phyloP scores from a whole-genome alignment of 2,113 vertebrate genomes.

The Chunga burmeisteri region DNA sequence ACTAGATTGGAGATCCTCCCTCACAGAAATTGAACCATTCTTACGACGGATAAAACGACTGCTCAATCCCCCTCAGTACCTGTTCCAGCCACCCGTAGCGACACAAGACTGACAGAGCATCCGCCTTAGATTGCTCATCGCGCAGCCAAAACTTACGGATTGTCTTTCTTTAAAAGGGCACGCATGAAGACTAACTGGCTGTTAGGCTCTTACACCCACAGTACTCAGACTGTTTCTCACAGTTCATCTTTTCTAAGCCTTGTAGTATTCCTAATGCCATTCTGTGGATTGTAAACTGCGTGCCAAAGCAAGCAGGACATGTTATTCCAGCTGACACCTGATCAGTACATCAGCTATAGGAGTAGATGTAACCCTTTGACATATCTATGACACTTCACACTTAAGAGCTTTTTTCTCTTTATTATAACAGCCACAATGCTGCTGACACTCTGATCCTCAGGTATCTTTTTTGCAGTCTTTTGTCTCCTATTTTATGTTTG shows the following conservation, averaged over 20 bases:
- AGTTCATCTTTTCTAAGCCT: neutral
- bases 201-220: neutral
- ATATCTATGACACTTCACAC: neutral
- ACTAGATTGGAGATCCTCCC: neutral
- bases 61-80: neutral
- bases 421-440: neutral
- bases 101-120: neutral
- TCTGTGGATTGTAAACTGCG: neutral
- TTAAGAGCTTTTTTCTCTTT: neutral
- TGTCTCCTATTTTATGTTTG: neutral
- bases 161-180: neutral
- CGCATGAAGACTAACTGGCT: neutral
- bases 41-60: neutral
- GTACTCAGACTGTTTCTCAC: neutral
- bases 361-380: neutral
- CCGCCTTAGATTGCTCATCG: neutral
- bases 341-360: neutral
- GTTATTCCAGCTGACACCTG: neutral
- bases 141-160: neutral
- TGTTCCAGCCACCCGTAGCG: neutral
- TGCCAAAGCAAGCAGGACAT: neutral
- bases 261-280: neutral
- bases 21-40: neutral
- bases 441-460: neutral
- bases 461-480: neutral